Percentiles rank a stretch among this genome's conserved stretches.
These are phyloP conservation scores for Dolichomitus sp. DNA, from an alignment of 2,888 invertebrate genomes.

Conservation along the genomic window DNA sequence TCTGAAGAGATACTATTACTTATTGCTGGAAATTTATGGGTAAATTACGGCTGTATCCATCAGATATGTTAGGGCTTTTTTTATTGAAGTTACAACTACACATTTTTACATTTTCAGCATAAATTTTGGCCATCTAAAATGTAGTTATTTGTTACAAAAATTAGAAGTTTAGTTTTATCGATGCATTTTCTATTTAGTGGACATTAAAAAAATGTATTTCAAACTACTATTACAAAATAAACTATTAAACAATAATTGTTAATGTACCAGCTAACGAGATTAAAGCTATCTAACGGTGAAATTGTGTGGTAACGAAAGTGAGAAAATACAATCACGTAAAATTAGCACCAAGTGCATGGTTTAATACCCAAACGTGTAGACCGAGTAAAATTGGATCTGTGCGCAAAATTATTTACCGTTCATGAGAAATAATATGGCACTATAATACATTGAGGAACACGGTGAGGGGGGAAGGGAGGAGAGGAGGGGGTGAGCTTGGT, in stretches of 20 bases:
- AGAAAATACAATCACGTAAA: constrained; percentile 22
- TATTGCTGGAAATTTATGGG: too few relatives aligned
- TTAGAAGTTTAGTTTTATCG: too few relatives aligned
- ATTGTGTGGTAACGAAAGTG: background rate
- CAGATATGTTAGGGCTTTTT: too few relatives aligned
- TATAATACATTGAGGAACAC: constrained; percentile 24
- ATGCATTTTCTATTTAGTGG: too few relatives aligned
- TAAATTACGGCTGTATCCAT: too few relatives aligned
- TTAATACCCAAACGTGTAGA: constrained; percentile 56
- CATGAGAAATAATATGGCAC: constrained; percentile 60
- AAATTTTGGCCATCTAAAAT: too few relatives aligned
- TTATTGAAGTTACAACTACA: too few relatives aligned
- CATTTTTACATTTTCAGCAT: too few relatives aligned
- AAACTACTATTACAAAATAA: too few relatives aligned
- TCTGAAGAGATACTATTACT: too few relatives aligned
- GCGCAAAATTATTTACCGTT: constrained; percentile 62
- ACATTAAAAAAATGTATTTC: too few relatives aligned
- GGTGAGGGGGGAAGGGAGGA: background rate
- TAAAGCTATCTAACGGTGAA: background rate
- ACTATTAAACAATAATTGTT: background rate
- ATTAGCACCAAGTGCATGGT: constrained; percentile 39
- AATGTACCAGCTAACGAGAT: background rate
- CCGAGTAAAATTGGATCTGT: constrained; percentile 60
- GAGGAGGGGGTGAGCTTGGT: constrained; percentile 1
- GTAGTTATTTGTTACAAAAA: too few relatives aligned